Conservation (phyloP, 2,113 vertebrate species). For the Dolichallabes microphthalmus region DNA sequence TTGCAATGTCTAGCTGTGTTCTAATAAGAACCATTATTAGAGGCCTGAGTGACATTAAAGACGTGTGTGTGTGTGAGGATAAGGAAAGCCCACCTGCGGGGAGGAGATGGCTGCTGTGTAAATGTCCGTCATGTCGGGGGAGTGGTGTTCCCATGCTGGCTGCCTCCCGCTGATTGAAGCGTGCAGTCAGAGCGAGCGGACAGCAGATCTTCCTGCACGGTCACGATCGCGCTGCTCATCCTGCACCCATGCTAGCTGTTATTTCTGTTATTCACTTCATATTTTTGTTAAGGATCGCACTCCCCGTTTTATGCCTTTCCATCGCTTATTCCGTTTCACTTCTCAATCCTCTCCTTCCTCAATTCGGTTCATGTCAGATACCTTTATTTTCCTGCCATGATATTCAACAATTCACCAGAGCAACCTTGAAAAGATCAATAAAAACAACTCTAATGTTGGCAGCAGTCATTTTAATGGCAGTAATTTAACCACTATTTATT, state of each 20-base stretch:
- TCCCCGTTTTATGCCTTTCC: slow-evolving; percentile 57
- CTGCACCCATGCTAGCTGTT: slow-evolving; percentile 29
- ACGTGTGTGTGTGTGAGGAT: slow-evolving; percentile 20
- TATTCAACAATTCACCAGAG: background rate
- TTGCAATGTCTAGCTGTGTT: slow-evolving; percentile 60
- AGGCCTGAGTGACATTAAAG: slow-evolving; percentile 63
- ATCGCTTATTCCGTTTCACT: slow-evolving; percentile 41
- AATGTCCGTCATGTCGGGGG: slow-evolving; percentile 30
- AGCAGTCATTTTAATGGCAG: background rate
- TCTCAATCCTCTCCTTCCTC: background rate
- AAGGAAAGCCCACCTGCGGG: slow-evolving; percentile 18
- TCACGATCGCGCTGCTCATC: slow-evolving; percentile 32
- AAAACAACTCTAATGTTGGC: background rate
- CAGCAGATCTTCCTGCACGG: slow-evolving; percentile 42
- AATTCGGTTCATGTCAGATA: background rate
- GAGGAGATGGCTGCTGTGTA: slow-evolving; percentile 29
- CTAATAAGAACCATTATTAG: slow-evolving; percentile 62
- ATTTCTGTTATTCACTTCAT: slow-evolving; percentile 10
- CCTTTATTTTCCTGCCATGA: background rate
- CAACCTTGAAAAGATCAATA: background rate
- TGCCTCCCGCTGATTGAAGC: slow-evolving; percentile 16
- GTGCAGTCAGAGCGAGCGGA: slow-evolving; percentile 32
- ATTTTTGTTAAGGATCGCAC: slow-evolving; percentile 9
- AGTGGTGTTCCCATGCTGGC: slow-evolving; percentile 22
- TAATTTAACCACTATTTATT: background rate